Evolutionary conservation across 2,113 vertebrate genomes (phyloP).

Genomic region (Motacilla tschutschensis): DNA sequence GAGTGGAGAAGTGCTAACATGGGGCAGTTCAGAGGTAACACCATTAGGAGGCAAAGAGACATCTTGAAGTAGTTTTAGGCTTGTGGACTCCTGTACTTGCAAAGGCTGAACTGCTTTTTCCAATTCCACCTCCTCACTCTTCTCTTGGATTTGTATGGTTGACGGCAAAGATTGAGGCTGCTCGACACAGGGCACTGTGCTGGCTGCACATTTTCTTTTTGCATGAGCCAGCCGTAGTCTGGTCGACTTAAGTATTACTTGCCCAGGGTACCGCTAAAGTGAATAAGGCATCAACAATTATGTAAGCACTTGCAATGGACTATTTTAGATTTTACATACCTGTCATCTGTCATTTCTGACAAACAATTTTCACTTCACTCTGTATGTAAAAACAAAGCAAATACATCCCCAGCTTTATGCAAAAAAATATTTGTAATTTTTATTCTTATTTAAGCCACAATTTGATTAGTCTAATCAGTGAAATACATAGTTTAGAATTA

Average conservation of each 20-base stretch:
- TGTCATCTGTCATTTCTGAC: neutral
- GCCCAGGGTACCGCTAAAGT: constrained; percentile 88
- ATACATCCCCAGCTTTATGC: neutral
- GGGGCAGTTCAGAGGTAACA: constrained; percentile 59
- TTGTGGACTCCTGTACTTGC: constrained; percentile 52
- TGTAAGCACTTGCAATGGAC: neutral
- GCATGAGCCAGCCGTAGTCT: constrained; percentile 78
- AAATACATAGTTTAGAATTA: neutral
- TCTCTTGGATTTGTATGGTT: constrained; percentile 72
- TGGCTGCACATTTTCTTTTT: constrained; percentile 72
- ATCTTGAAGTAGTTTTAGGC: constrained; percentile 67
- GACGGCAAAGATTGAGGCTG: constrained; percentile 75
- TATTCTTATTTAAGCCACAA: neutral
- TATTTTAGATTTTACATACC: neutral
- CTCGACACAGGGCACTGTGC: constrained; percentile 8
- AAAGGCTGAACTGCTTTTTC: constrained; percentile 47
- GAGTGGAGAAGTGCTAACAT: constrained; percentile 53
- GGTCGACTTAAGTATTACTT: constrained; percentile 93
- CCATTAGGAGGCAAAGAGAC: constrained; percentile 73
- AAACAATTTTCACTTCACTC: neutral
- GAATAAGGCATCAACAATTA: neutral
- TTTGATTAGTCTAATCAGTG: neutral
- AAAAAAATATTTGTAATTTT: neutral
- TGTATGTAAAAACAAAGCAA: neutral
- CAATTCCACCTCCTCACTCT: constrained; percentile 47